Evolutionary conservation across 2,113 vertebrate species (phyloP).

Genomic region (Nicator chloris): DNA sequence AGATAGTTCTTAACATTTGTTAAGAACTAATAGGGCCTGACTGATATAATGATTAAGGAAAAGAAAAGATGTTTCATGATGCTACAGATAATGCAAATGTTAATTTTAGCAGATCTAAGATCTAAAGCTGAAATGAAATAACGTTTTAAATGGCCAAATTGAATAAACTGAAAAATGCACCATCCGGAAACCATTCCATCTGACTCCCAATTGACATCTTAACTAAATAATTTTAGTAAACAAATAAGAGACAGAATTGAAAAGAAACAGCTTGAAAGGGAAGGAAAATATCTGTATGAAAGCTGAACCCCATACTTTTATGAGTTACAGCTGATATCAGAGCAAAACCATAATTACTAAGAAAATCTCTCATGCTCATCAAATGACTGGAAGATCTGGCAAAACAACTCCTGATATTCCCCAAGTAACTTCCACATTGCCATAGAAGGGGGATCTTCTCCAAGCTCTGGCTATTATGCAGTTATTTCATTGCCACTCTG

Average conservation of each 20-base stretch:
- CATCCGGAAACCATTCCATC: conserved; percentile 2
- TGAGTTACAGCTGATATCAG: conserved; percentile 18
- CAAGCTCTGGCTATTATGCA: background rate
- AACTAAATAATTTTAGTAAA: conserved; percentile 54
- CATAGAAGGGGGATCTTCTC: background rate
- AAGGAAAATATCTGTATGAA: conserved; percentile 5
- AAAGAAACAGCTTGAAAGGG: conserved; percentile 18
- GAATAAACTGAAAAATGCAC: conserved; percentile 27
- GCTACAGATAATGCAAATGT: conserved; percentile 20
- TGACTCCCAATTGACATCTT: conserved; percentile 18
- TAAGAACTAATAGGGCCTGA: background rate
- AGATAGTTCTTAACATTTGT: conserved; percentile 6
- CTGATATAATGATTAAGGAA: conserved; percentile 2
- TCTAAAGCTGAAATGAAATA: conserved; percentile 21
- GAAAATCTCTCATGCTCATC: background rate
- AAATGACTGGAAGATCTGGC: background rate
- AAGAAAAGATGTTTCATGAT: background rate
- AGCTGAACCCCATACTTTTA: background rate
- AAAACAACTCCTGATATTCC: conserved; percentile 1
- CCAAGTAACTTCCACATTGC: background rate
- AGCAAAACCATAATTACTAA: conserved; percentile 9
- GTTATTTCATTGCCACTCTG: background rate
- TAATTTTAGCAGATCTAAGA: conserved; percentile 13
- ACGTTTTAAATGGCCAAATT: conserved; percentile 20
- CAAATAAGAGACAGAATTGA: conserved; percentile 23